Evolutionary conservation across 2,888 invertebrate species (phyloP).

Genomic region (Oligia latruncula): DNA sequence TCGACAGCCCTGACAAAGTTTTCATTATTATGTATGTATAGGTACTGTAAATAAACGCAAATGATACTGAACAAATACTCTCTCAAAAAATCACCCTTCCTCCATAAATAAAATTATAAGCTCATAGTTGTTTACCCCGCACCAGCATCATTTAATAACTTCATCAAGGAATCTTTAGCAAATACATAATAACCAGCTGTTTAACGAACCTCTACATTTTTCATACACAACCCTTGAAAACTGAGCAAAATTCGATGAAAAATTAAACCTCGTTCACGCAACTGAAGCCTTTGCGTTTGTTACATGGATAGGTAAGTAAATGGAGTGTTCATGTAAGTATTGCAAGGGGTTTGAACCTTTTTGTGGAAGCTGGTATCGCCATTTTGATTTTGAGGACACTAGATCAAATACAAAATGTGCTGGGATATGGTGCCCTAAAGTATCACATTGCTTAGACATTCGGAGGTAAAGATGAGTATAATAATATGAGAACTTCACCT

Average conservation of each 20-base stretch:
- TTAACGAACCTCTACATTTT: conserved; percentile 33
- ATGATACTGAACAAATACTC: neutral
- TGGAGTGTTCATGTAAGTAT: conserved; percentile 22
- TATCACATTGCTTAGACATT: neutral
- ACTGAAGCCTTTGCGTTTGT: conserved; percentile 29
- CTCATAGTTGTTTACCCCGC: neutral
- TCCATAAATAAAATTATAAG: neutral
- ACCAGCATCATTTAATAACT: neutral
- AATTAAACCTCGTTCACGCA: conserved; percentile 44
- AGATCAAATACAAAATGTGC: neutral
- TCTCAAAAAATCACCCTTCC: neutral
- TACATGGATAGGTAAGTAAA: conserved; percentile 21
- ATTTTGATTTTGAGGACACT: neutral
- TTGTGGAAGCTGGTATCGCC: neutral
- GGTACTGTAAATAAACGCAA: neutral
- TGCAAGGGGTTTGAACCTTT: neutral
- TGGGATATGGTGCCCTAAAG: neutral
- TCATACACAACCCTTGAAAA: conserved; percentile 17
- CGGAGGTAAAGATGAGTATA: neutral
- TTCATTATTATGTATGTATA: neutral
- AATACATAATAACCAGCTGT: conserved; percentile 10
- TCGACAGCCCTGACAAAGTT: neutral
- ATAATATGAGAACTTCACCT: neutral
- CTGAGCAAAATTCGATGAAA: conserved; percentile 43
- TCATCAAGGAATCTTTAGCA: neutral